Evolutionary conservation across 2,888 invertebrate genomes (phyloP).

Genomic region (Lepidochitona cinerea): DNA sequence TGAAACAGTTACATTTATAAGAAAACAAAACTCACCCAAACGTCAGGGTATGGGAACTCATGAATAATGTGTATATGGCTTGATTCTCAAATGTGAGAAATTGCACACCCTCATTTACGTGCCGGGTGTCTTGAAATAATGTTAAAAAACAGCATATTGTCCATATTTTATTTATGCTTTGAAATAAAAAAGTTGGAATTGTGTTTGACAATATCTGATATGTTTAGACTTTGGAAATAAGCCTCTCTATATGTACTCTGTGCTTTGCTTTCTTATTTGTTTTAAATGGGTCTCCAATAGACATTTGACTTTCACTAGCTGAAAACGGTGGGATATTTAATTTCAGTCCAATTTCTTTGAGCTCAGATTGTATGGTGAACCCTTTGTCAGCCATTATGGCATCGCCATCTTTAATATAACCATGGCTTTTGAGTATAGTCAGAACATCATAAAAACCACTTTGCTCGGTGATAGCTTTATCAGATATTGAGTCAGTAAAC

Average conservation of each 20-base stretch:
- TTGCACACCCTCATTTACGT: too few species aligned
- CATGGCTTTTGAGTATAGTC: neutral
- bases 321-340: neutral
- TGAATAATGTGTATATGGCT: too few species aligned
- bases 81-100: too few species aligned
- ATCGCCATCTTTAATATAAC: neutral
- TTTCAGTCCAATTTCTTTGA: conserved; percentile 1
- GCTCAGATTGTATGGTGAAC: neutral
- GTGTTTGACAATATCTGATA: too few species aligned
- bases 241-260: neutral
- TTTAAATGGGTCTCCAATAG: neutral
- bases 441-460: neutral
- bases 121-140: too few species aligned
- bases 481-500: conserved; percentile 15
- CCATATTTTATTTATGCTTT: too few species aligned
- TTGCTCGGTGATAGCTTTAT: neutral
- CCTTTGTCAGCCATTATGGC: neutral
- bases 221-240: too few species aligned
- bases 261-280: neutral
- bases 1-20: too few species aligned
- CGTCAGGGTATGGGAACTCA: too few species aligned
- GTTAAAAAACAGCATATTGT: too few species aligned
- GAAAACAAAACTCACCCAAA: too few species aligned
- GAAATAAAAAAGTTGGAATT: too few species aligned
- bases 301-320: neutral